These are phyloP conservation scores for Rhopalosiphum maidis DNA, from an alignment of 1,140 invertebrate genomes.

Conservation along the genomic window DNA sequence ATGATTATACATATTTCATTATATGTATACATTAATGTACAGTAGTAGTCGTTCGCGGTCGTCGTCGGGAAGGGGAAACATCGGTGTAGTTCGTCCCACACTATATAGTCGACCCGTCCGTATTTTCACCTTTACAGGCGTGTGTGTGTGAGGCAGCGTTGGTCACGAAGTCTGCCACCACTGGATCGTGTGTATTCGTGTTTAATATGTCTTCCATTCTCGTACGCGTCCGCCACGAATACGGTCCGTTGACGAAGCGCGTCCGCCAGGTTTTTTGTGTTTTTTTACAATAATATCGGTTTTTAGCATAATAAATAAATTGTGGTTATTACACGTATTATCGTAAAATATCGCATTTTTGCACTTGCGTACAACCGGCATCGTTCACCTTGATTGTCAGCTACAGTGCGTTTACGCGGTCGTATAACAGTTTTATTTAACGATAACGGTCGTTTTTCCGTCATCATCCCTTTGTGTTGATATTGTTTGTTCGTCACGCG, in stretches of 20 bases:
- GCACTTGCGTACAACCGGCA: not conserved
- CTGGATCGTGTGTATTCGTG: not conserved
- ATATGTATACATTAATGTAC: not conserved
- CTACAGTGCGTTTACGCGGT: not conserved
- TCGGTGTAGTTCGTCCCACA: not conserved
- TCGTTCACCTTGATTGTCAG: not conserved
- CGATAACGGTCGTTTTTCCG: not conserved
- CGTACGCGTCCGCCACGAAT: not conserved
- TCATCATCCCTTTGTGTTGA: not conserved
- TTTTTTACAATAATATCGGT: not conserved
- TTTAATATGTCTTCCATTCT: conserved; percentile 22
- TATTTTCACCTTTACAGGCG: conserved; percentile 28
- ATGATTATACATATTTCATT: not conserved
- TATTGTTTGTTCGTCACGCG: not conserved
- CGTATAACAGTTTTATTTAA: not conserved
- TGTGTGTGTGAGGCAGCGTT: not conserved
- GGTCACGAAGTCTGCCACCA: not conserved
- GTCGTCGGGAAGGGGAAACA: not conserved
- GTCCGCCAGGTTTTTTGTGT: not conserved
- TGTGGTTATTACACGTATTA: not conserved
- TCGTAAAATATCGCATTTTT: not conserved
- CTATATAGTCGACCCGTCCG: not conserved
- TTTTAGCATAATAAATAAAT: not conserved
- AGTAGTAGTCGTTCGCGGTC: not conserved
- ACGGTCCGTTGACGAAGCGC: not conserved